These are phyloP conservation scores for Peromyscus leucopus DNA, from an alignment of 2,113 vertebrate species.

Conservation along the genomic window DNA sequence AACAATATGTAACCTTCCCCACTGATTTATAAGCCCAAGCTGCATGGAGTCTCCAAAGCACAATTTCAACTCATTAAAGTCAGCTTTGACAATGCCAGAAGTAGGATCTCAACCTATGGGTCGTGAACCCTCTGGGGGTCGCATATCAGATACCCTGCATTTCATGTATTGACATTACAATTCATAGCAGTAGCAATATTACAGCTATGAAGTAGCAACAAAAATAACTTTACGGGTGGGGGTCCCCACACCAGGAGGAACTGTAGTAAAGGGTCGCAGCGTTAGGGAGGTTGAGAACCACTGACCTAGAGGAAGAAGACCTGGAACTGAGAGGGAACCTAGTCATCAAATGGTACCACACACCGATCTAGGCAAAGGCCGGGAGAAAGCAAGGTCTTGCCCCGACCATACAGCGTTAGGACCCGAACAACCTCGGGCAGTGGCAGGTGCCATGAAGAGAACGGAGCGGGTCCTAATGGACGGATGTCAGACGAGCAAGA, in stretches of 20 bases:
- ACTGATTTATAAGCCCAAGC: conserved; percentile 1
- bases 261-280: not conserved
- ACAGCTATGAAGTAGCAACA: not conserved
- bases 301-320: not conserved
- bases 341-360: not conserved
- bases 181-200: not conserved
- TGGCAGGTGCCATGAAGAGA: not conserved
- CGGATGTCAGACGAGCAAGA: not conserved
- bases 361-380: not conserved
- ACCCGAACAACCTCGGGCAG: not conserved
- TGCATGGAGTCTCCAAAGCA: not conserved
- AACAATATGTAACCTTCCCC: not conserved
- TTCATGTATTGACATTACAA: not conserved
- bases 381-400: not conserved
- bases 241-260: not conserved
- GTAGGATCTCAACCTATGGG: not conserved
- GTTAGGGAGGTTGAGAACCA: not conserved
- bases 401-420: not conserved
- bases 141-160: not conserved
- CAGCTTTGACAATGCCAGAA: not conserved
- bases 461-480: not conserved
- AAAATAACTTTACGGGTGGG: not conserved
- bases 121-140: not conserved
- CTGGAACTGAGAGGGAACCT: not conserved
- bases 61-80: conserved; percentile 40